These are phyloP conservation scores for Orius insidiosus DNA, from an alignment of 1,140 invertebrate species.

Conservation along the genomic window DNA sequence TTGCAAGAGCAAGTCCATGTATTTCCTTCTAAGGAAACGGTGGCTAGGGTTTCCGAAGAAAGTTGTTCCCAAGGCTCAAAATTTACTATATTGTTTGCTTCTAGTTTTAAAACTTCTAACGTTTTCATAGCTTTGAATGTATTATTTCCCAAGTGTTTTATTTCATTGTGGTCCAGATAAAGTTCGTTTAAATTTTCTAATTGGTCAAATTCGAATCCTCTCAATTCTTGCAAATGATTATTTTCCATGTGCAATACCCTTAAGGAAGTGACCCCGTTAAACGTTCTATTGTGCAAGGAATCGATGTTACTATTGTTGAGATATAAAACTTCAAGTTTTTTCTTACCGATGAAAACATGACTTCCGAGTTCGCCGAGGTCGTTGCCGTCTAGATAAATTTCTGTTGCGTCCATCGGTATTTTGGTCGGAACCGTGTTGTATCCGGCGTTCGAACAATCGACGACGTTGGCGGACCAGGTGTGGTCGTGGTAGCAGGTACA, in stretches of 20 bases:
- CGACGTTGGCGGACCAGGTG: slow-evolving; percentile 34
- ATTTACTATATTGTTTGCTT: slow-evolving; percentile 31
- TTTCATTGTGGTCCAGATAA: slow-evolving; percentile 32
- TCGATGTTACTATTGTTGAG: slow-evolving; percentile 32
- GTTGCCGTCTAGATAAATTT: slow-evolving; percentile 37
- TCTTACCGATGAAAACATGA: slow-evolving; percentile 37
- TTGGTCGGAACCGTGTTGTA: slow-evolving; percentile 27
- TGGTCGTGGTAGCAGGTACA: slow-evolving; percentile 35
- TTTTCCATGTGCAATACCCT: slow-evolving; percentile 31
- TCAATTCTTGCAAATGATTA: slow-evolving; percentile 29
- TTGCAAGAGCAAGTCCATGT: slow-evolving; percentile 56
- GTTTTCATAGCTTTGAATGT: slow-evolving; percentile 31
- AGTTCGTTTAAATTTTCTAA: slow-evolving; percentile 30
- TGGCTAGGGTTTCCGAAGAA: slow-evolving; percentile 32
- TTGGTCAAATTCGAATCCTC: slow-evolving; percentile 34
- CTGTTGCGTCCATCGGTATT: slow-evolving; percentile 39
- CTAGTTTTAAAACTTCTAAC: slow-evolving; percentile 29
- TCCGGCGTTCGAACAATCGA: slow-evolving; percentile 29
- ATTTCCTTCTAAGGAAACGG: slow-evolving; percentile 47
- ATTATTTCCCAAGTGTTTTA: slow-evolving; percentile 27
- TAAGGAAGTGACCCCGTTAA: slow-evolving; percentile 33
- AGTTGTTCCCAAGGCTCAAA: slow-evolving; percentile 40
- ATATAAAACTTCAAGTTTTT: slow-evolving; percentile 31
- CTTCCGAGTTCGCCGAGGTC: slow-evolving; percentile 28
- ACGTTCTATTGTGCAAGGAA: slow-evolving; percentile 34